A percentile compares a stretch with the other conserved stretches of the same genome.
Evolutionary conservation across 37 sponge, comb jelly and placozoan genomes (phyloP).

Genomic region (Tethya wilhelma): DNA sequence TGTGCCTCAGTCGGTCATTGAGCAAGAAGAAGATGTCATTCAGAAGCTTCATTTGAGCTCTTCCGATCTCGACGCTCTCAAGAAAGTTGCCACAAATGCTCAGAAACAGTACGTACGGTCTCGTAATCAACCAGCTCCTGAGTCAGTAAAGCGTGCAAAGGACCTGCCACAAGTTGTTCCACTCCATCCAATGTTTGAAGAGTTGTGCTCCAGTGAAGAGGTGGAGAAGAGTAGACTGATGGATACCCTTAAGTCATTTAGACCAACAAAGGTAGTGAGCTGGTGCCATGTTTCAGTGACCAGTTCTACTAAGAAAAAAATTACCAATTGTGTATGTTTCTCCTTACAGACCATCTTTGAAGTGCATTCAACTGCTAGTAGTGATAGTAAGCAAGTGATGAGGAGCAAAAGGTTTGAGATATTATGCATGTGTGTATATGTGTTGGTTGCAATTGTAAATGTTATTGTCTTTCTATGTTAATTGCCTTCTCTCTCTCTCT

Average conservation of each 20-base stretch:
- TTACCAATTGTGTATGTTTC: not conserved
- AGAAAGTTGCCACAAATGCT: slow-evolving; percentile 72
- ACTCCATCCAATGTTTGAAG: slow-evolving; percentile 67
- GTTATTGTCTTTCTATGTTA: too few species aligned
- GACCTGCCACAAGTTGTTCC: slow-evolving; percentile 54
- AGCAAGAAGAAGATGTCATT: slow-evolving; percentile 66
- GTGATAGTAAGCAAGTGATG: slow-evolving; percentile 65
- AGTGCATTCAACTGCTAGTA: slow-evolving; percentile 50
- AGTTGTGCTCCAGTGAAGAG: slow-evolving; percentile 35
- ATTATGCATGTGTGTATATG: not conserved
- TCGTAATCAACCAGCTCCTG: slow-evolving; percentile 66
- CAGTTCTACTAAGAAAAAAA: too few species aligned
- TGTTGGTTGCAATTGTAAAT: not conserved
- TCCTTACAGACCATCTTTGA: slow-evolving; percentile 79
- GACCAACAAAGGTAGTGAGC: slow-evolving; percentile 69
- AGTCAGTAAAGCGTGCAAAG: slow-evolving; percentile 76
- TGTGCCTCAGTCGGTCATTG: slow-evolving; percentile 63
- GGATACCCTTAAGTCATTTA: slow-evolving; percentile 53
- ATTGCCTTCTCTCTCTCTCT: too few species aligned
- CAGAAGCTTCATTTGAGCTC: slow-evolving; percentile 17
- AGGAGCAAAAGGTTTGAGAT: slow-evolving; percentile 40
- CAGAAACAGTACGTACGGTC: slow-evolving; percentile 85
- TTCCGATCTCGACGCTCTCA: slow-evolving; percentile 52
- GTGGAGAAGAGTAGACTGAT: slow-evolving; percentile 27
- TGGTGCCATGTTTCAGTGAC: too few species aligned